Conservation (phyloP, 2,888 invertebrate genomes). For the Embidobia sp. region DNA sequence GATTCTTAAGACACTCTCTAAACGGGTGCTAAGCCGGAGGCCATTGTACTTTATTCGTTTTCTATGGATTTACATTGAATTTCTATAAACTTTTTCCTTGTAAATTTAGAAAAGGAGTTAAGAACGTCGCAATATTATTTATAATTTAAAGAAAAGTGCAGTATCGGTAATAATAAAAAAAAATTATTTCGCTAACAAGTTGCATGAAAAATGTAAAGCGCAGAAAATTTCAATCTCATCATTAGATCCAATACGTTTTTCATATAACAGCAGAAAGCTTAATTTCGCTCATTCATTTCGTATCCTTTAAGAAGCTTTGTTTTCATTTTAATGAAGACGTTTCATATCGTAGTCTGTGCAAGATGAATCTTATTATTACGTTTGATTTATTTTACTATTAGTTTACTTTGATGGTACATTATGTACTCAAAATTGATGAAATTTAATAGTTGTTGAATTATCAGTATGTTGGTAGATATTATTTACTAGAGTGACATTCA, state of each 20-base stretch:
- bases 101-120: background rate
- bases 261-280: slow-evolving; percentile 7
- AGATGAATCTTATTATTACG: too few relatives aligned
- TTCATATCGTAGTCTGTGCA: slow-evolving; percentile 2
- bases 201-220: slow-evolving; percentile 1
- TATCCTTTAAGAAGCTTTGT: slow-evolving; percentile 26
- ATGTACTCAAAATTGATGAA: too few relatives aligned
- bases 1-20: too few relatives aligned
- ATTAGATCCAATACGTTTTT: slow-evolving; percentile 28
- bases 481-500: too few relatives aligned
- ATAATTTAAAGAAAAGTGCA: slow-evolving; percentile 12
- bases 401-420: too few relatives aligned
- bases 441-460: too few relatives aligned
- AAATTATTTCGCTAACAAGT: slow-evolving; percentile 30
- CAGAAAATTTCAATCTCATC: slow-evolving; percentile 11
- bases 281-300: slow-evolving; percentile 17
- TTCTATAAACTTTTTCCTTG: too few relatives aligned
- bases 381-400: too few relatives aligned
- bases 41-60: too few relatives aligned
- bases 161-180: slow-evolving; percentile 31
- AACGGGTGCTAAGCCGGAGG: too few relatives aligned
- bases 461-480: too few relatives aligned
- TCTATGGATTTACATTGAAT: too few relatives aligned
- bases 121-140: background rate
- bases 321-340: slow-evolving; percentile 20